Evolutionary conservation across 2,797 vertebrate species (phyloP), one percentile per base, ranked within the genome.

Genomic region (Natrix natrix): DNA sequence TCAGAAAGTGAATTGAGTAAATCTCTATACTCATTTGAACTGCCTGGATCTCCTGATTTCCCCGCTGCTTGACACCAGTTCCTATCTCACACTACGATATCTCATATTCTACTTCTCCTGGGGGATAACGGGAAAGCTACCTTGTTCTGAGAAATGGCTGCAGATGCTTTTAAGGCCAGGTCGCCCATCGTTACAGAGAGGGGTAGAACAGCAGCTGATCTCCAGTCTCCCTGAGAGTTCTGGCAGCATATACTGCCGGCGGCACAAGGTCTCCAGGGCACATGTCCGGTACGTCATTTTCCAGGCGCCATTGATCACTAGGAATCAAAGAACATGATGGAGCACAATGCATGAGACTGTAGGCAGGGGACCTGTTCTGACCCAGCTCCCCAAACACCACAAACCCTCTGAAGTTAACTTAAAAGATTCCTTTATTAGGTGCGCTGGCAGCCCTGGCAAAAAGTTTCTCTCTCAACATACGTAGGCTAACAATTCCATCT

Each of bases 121-220:
- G 22, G 12, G 37, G 43, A 24, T 24, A 24, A 83, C 10, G 48
- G 48, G 74, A 48, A 56, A 22, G 3, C 10, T 88, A 93, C 92
- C 92, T 93, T 78, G 92, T 20, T 91, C 86, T 32, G 92, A 78
- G 87, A 91, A 93, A 43, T 93, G 92, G 56, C 92, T 93, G 43
- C 92, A 93, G 90, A 93, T 52, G 28, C 92, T 91, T 57, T 78
- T 88, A 43, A 88, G 24, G 2, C 92, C 92, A 0, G 92, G 92
- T 1, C 28, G 86, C 43, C 92, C 92, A 17, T 93, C 63, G 1
- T 93, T 93, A 28, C 92, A 93, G 7, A 93, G 66, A 0, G 92
- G 92, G 2, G 86, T 88, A 3, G 92, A 93, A 28, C 92, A 93
- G n/a, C 92, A 93, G 43, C 92, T 88, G 63, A 93, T 93, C 12